Conservation (phyloP, 2,797 vertebrate species). For the Sternarchorhynchus goeldii region DNA sequence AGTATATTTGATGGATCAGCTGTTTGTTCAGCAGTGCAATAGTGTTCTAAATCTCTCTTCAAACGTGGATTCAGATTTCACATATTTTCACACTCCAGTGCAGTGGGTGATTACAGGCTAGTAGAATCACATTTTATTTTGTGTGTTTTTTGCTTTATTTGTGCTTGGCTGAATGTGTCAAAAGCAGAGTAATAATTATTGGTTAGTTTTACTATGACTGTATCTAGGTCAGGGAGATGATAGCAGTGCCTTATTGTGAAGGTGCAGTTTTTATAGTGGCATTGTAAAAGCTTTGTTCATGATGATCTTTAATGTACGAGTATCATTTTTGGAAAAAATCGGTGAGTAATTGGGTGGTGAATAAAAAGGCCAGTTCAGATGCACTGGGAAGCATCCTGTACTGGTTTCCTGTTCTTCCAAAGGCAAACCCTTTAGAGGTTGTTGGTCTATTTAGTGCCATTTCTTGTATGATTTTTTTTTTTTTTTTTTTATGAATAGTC, state of each 20-base stretch:
- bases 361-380: constrained; percentile 19
- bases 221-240: constrained; percentile 46
- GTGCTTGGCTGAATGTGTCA: constrained; percentile 38
- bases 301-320: constrained; percentile 5
- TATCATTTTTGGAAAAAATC: constrained; percentile 29
- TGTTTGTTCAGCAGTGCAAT: constrained; percentile 28
- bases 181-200: constrained; percentile 37
- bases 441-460: constrained; percentile 48
- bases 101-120: constrained; percentile 12
- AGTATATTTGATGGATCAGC: constrained; percentile 42
- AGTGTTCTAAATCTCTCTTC: constrained; percentile 10
- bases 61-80: constrained; percentile 30
- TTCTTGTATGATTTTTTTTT: constrained; percentile 39
- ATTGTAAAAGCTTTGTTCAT: constrained; percentile 26
- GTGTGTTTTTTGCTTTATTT: constrained; percentile 11
- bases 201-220: neutral
- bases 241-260: constrained; percentile 58
- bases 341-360: constrained; percentile 5
- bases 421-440: constrained; percentile 48
- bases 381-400: constrained; percentile 20
- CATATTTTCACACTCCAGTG: neutral
- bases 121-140: neutral
- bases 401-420: constrained; percentile 39
- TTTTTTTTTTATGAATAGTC: constrained; percentile 25
- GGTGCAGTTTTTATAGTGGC: constrained; percentile 34